Conservation (phyloP, 2,797 vertebrate species). For the Catharus ustulatus region DNA sequence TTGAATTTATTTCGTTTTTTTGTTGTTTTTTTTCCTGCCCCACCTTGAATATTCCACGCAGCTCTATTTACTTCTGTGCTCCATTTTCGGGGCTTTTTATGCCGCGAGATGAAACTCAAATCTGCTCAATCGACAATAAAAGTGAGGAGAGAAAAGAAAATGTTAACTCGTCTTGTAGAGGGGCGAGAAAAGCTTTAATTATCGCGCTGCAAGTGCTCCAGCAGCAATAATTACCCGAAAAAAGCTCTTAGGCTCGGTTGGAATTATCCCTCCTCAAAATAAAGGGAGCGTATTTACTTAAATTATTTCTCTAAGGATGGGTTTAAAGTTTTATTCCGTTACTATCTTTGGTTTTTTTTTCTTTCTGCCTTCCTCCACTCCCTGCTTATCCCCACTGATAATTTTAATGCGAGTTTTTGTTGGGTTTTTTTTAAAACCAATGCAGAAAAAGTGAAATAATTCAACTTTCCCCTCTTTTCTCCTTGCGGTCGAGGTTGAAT, state of each 20-base stretch:
- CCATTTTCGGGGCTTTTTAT: constrained; percentile 2
- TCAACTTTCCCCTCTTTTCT: neutral
- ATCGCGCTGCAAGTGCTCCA: constrained; percentile 41
- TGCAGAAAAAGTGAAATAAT: neutral
- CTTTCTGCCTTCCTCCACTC: neutral
- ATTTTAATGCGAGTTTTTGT: neutral
- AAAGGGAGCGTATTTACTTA: constrained; percentile 40
- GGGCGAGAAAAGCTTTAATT: constrained; percentile 20
- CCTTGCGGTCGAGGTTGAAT: neutral
- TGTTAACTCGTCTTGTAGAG: neutral
- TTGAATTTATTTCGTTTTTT: neutral
- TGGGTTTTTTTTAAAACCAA: neutral
- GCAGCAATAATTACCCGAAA: constrained; percentile 46
- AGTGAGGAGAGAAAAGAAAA: constrained; percentile 50
- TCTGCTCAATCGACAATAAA: constrained; percentile 46
- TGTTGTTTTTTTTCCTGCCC: neutral
- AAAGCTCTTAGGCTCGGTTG: constrained; percentile 34
- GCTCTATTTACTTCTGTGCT: constrained; percentile 8
- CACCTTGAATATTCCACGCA: neutral
- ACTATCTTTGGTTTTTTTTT: neutral
- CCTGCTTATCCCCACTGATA: neutral
- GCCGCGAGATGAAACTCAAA: constrained; percentile 24
- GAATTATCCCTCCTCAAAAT: constrained; percentile 42
- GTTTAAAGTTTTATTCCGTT: constrained; percentile 57
- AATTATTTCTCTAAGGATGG: constrained; percentile 59